phyloP scores from a whole-genome alignment of 2,113 vertebrate genomes.

The Sapajus apella region DNA sequence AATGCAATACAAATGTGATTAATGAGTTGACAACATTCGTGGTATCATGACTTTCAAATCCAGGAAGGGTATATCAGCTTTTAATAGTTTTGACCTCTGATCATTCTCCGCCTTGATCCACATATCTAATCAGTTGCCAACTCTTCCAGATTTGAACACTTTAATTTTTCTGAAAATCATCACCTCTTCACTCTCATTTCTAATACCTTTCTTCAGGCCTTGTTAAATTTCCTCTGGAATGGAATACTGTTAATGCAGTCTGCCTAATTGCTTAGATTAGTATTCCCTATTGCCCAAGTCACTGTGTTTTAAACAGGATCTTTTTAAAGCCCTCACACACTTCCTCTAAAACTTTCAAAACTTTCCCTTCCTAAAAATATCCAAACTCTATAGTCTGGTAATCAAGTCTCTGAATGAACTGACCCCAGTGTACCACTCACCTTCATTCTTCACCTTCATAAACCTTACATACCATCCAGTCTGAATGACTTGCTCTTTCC shows the following conservation, averaged over 20 bases:
- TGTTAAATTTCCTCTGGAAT: constrained; percentile 9
- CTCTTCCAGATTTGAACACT: neutral
- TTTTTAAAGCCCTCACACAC: neutral
- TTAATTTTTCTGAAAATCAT: constrained; percentile 42
- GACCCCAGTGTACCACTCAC: neutral
- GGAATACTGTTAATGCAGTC: neutral
- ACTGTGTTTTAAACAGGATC: neutral
- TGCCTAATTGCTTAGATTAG: neutral
- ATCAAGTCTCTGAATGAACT: neutral
- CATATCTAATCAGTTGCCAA: neutral
- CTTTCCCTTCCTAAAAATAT: neutral
- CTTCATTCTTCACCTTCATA: constrained; percentile 12
- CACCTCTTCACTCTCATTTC: constrained; percentile 20
- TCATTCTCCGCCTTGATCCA: neutral
- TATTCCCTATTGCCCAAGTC: neutral
- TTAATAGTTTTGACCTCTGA: neutral
- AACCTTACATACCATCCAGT: neutral
- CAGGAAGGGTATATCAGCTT: neutral
- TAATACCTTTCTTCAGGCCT: neutral
- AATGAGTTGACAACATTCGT: neutral
- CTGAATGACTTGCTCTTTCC: neutral
- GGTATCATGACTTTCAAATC: neutral
- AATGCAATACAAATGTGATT: neutral
- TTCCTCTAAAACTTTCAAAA: constrained; percentile 24
- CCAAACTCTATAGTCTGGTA: neutral